Percentiles rank a stretch among this genome's conserved stretches.
phyloP scores from a whole-genome alignment of 2,797 vertebrate species.

The Megalops cyprinoides region DNA sequence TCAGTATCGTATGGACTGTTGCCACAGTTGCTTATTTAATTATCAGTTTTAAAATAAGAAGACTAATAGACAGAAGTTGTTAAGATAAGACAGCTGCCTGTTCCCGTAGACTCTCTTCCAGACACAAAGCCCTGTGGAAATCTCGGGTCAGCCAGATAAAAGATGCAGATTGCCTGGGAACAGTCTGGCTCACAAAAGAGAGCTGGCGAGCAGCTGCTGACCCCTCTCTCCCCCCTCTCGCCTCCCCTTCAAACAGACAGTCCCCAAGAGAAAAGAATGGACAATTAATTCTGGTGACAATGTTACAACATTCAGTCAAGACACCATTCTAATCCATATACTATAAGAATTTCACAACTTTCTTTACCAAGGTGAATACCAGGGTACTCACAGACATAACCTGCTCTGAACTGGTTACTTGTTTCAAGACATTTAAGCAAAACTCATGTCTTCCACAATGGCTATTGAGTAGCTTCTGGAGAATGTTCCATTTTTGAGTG shows the following conservation, averaged over 20 bases:
- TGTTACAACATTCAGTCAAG: not conserved
- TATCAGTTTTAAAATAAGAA: conserved; percentile 11
- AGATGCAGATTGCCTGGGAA: conserved; percentile 66
- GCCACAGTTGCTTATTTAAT: not conserved
- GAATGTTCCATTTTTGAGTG: not conserved
- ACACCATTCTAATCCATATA: not conserved
- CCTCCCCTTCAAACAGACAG: conserved; percentile 67
- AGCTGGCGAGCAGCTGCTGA: conserved; percentile 67
- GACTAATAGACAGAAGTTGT: not conserved
- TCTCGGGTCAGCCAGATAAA: conserved; percentile 55
- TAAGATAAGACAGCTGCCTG: conserved; percentile 15
- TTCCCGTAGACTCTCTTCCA: conserved; percentile 41
- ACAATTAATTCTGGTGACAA: conserved; percentile 50
- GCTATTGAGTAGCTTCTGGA: not conserved
- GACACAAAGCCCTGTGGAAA: conserved; percentile 66
- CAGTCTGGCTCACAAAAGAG: conserved; percentile 64
- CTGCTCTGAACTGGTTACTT: not conserved
- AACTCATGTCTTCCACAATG: not conserved
- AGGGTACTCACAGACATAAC: not conserved
- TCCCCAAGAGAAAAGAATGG: conserved; percentile 51
- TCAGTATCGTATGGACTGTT: not conserved
- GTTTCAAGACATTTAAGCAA: not conserved
- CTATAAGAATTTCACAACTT: conserved; percentile 3
- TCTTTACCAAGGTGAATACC: not conserved
- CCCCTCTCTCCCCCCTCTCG: conserved; percentile 38